These are phyloP conservation scores for Anorthoa munda DNA, from an alignment of 2,888 invertebrate species.

Conservation along the genomic window DNA sequence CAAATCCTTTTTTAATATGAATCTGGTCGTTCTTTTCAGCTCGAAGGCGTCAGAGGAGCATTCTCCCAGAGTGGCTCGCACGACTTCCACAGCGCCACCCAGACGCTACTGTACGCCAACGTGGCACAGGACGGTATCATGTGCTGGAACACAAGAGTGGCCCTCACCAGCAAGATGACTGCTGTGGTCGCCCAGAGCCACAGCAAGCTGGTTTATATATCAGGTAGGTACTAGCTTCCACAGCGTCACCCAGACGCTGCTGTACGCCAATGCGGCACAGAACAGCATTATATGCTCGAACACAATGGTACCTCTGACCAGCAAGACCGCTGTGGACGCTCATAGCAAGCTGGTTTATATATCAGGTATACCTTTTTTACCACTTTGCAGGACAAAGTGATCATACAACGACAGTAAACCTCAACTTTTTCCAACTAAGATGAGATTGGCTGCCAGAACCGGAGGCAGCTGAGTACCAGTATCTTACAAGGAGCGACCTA, in stretches of 20 bases:
- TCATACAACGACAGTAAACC: too few relatives aligned
- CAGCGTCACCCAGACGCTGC: slow-evolving; percentile 91
- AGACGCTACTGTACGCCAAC: slow-evolving; percentile 93
- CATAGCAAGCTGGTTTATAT: slow-evolving; percentile 93
- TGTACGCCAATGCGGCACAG: slow-evolving; percentile 93
- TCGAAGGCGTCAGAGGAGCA: slow-evolving; percentile 89
- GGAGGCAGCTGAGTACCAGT: too few relatives aligned
- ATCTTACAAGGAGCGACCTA: too few relatives aligned
- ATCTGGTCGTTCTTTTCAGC: slow-evolving; percentile 68
- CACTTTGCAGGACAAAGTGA: too few relatives aligned
- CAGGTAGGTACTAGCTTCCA: too few relatives aligned
- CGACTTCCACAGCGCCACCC: slow-evolving; percentile 91
- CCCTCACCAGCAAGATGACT: slow-evolving; percentile 89
- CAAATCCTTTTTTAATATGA: too few relatives aligned
- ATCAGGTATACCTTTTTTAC: slow-evolving; percentile 74
- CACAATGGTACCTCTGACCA: slow-evolving; percentile 87
- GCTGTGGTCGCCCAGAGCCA: slow-evolving; percentile 91
- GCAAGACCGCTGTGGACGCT: slow-evolving; percentile 90
- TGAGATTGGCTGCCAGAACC: too few relatives aligned
- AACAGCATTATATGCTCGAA: slow-evolving; percentile 96
- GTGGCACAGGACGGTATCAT: slow-evolving; percentile 94
- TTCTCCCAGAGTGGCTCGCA: slow-evolving; percentile 92
- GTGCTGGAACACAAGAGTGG: slow-evolving; percentile 93
- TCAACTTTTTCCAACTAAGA: too few relatives aligned
- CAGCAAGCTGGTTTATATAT: slow-evolving; percentile 93